These are phyloP conservation scores for Chaetodon trifascialis DNA, from an alignment of 2,113 vertebrate genomes.

Conservation along the genomic window DNA sequence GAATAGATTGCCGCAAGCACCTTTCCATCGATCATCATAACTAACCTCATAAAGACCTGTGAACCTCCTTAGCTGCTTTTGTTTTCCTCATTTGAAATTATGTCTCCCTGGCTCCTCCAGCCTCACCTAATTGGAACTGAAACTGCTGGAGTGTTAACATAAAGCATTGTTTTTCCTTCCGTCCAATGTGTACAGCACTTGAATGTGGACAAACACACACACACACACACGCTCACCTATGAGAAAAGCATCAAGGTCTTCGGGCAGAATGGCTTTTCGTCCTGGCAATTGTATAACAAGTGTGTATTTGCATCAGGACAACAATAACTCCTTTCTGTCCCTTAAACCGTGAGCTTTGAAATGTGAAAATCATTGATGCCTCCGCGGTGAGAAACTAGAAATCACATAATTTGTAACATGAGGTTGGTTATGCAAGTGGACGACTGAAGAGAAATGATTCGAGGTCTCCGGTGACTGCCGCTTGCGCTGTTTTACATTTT, in stretches of 20 bases:
- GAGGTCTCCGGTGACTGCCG: slow-evolving; percentile 42
- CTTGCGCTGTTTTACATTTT: slow-evolving; percentile 29
- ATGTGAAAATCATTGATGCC: slow-evolving; percentile 62
- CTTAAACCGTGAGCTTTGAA: slow-evolving; percentile 66
- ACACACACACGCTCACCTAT: not conserved
- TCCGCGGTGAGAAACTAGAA: slow-evolving; percentile 37
- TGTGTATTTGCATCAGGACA: slow-evolving; percentile 42
- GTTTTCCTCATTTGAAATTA: slow-evolving; percentile 54
- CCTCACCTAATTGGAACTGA: slow-evolving; percentile 40
- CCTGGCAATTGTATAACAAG: slow-evolving; percentile 44
- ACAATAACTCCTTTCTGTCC: slow-evolving; percentile 45
- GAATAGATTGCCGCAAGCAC: slow-evolving; percentile 19
- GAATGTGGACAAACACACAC: not conserved
- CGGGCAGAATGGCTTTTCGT: slow-evolving; percentile 20
- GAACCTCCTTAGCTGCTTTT: slow-evolving; percentile 46
- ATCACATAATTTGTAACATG: slow-evolving; percentile 50
- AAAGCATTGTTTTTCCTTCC: slow-evolving; percentile 9
- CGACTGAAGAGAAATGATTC: slow-evolving; percentile 34
- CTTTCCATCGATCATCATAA: slow-evolving; percentile 57
- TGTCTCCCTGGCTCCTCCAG: slow-evolving; percentile 32
- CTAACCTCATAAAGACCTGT: slow-evolving; percentile 51
- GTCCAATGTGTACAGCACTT: not conserved
- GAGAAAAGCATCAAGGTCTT: slow-evolving; percentile 43
- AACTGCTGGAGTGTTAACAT: slow-evolving; percentile 33
- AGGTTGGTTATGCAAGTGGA: slow-evolving; percentile 16